Evolutionary conservation across 2,888 invertebrate genomes (phyloP), one percentile per base, ranked within the genome.

Genomic region (Drosophila fungiperda): DNA sequence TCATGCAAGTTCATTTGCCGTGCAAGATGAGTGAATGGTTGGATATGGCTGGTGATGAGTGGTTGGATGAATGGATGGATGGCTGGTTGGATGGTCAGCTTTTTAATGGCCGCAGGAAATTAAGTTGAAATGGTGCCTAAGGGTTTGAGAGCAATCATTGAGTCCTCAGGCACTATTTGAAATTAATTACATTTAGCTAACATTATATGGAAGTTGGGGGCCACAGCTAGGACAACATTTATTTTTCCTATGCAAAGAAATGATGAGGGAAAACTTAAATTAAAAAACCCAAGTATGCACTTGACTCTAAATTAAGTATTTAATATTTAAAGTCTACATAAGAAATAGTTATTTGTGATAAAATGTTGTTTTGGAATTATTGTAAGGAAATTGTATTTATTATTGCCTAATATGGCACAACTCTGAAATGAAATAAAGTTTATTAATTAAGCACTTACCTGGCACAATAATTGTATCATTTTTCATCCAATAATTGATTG

Each of bases 401-500:
- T 0, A 20, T 20, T 33, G 12, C n/a, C 12, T 15, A 8, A 52
- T 1, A 3, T 20, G 15, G 20, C 6, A 12, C 3, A 23, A 15
- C 2, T 20, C 12, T 33, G 4, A 23, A 12, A 4, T 20, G 0
- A 5, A 5, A 5, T 12, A 9, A 5, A 53, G 17, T 4, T 60
- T 26, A 0, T n/a, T 7, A 15, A n/a, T 12, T 15, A 11, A 3
- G 17, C 50, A 86, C 87, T 83, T 93, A 95, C 95, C 95, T 88
- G 95, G 94, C 76, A 95, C 94, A 81, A 95, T 94, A 80, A 95
- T 95, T 82, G 95, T 95, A 66, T 95, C 95, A 79, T 94, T 94
- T 90, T 94, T 94, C 80, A 95, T 95, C 96, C 96, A 96, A 90
- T 96, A 96, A 93, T 95, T 96, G 90, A 96, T 95, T 72, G 96